These are phyloP conservation scores for Percopsis omiscomaycus DNA, from an alignment of 2,797 vertebrate species.

Conservation along the genomic window DNA sequence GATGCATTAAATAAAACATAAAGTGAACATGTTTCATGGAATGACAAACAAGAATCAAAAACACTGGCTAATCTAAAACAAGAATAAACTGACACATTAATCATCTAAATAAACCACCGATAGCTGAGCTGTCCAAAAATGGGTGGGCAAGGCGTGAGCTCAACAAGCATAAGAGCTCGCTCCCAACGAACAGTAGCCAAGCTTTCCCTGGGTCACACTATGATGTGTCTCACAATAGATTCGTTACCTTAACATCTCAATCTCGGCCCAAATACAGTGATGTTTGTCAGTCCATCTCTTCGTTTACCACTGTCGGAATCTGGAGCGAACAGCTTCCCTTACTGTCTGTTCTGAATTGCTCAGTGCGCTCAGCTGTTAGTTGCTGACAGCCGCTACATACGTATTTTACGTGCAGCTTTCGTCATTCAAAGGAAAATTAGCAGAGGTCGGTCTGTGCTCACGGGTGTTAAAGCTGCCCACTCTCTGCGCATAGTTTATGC, in stretches of 20 bases:
- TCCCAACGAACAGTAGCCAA: background rate
- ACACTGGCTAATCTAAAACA: background rate
- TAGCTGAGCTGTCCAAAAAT: constrained; percentile 57
- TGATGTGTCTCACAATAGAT: accelerated
- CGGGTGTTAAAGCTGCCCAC: constrained; percentile 9
- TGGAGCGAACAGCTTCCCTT: constrained; percentile 4
- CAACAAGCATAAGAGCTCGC: background rate
- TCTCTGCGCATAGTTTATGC: constrained; percentile 19
- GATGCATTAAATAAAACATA: background rate
- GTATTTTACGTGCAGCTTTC: too few relatives aligned
- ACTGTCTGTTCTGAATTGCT: constrained; percentile 1
- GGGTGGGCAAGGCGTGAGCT: constrained; percentile 31
- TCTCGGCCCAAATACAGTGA: constrained; percentile 12
- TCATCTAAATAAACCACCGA: background rate
- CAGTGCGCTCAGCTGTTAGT: too few relatives aligned
- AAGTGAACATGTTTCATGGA: accelerated
- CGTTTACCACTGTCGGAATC: background rate
- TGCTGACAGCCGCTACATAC: too few relatives aligned
- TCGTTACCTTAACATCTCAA: constrained; percentile 60
- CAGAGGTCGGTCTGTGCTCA: background rate
- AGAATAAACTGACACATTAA: accelerated
- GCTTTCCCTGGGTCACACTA: accelerated
- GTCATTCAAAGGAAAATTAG: constrained; percentile 22
- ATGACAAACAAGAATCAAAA: background rate
- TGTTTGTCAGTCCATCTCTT: constrained; percentile 46